Conservation (phyloP, 64 coral and sea anemone species). For the Anthopleura sola region DNA sequence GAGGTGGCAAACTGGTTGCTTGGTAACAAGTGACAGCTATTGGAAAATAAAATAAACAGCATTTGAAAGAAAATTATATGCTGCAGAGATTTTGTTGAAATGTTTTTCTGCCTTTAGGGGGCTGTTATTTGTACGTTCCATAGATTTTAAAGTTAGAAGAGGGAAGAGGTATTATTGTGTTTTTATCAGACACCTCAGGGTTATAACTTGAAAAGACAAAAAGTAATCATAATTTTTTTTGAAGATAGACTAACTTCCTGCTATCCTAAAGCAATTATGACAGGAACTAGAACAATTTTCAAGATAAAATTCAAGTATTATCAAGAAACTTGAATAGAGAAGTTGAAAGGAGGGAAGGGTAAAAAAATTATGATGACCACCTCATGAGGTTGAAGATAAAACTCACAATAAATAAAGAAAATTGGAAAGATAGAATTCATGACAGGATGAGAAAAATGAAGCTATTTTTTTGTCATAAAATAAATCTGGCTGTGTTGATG, state of each 20-base stretch:
- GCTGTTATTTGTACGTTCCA: not conserved
- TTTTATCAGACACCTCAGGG: not conserved
- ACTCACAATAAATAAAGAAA: not conserved
- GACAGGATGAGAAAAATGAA: not conserved
- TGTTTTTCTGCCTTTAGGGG: not conserved
- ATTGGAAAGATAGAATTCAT: not conserved
- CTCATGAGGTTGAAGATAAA: not conserved
- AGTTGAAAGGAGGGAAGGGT: not conserved
- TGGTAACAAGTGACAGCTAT: not conserved
- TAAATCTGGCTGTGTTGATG: not conserved
- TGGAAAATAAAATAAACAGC: not conserved
- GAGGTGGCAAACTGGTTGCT: not conserved
- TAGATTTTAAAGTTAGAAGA: not conserved
- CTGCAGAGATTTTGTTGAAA: not conserved
- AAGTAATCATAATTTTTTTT: not conserved
- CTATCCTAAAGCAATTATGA: not conserved
- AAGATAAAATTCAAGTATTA: slow-evolving; percentile 7
- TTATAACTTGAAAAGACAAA: not conserved
- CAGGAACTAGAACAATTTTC: not conserved
- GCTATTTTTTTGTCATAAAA: not conserved
- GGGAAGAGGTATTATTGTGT: not conserved
- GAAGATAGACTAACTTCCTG: not conserved
- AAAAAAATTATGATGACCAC: not conserved
- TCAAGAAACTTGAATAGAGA: not conserved
- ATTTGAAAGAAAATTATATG: not conserved